phyloP scores from a whole-genome alignment of 2,797 vertebrate species.

The Mormyrus hasselquistii region DNA sequence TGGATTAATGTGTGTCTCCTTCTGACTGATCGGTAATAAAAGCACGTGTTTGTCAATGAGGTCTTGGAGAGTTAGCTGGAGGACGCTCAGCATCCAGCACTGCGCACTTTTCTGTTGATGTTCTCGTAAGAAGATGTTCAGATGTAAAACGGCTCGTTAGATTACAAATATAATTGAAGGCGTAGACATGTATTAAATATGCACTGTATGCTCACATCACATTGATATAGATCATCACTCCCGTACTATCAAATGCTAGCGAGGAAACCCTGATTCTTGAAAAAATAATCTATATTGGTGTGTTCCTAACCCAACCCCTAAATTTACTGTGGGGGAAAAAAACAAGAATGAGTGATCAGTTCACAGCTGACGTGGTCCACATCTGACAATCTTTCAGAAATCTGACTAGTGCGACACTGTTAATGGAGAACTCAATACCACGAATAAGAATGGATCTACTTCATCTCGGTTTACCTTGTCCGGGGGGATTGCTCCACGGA shows the following conservation, averaged over 20 bases:
- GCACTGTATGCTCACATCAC: conserved; percentile 23
- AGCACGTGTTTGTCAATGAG: not conserved
- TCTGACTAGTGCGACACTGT: conserved; percentile 62
- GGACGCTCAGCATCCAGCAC: not conserved
- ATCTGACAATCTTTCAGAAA: conserved; percentile 56
- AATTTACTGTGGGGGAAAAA: conserved; percentile 50
- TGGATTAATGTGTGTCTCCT: not conserved
- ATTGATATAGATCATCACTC: conserved; percentile 47
- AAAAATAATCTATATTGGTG: conserved; percentile 54
- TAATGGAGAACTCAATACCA: conserved; percentile 58
- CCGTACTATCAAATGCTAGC: not conserved
- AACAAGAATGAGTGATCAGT: conserved; percentile 46
- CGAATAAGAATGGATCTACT: conserved; percentile 43
- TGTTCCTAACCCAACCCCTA: conserved; percentile 46
- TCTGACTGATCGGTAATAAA: conserved; percentile 1
- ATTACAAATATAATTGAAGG: conserved; percentile 26
- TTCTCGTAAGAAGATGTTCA: not conserved
- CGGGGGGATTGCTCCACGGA: conserved; percentile 30
- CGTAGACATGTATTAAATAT: conserved; percentile 21
- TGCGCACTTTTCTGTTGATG: not conserved
- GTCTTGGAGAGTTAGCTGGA: not conserved
- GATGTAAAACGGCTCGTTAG: conserved; percentile 18
- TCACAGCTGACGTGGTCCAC: conserved; percentile 48
- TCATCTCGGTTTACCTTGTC: conserved; percentile 45
- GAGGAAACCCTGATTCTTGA: conserved; percentile 44